Evolutionary conservation across 2,797 vertebrate species (phyloP), one percentile per base, ranked within the genome.

Genomic region (Botia kubotai): DNA sequence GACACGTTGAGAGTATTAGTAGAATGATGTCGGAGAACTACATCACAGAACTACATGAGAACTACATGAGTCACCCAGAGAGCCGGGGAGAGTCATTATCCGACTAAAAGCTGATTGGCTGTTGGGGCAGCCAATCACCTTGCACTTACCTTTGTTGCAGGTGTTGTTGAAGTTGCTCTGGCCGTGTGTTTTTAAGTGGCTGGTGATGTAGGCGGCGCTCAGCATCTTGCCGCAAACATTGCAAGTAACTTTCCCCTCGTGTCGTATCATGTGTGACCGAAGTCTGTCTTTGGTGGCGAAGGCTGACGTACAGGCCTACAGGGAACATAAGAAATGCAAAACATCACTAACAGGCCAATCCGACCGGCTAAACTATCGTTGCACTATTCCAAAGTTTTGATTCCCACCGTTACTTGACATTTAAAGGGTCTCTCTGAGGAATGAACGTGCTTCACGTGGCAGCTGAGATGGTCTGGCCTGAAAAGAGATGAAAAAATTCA

Each of bases 221-320:
- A 99, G 96, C 95, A 99, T 98, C 95, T 99, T 99, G 89, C 98
- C 98, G 87, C 98, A 99, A 94, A 99, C 98, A 93, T 96, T 98
- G 89, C 98, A 99, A 19, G 98, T 98, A 86, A 99, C 98, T 91
- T 99, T 99, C 89, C 97, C 98, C 92, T 99, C 98, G 19, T 99
- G 98, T 84, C 98, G 94, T 91, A 99, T 97, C 98, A 99, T 99
- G 94, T 99, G 98, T 87, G 98, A 99, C 87, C 98, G 96, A 86
- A 99, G 95, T 91, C 98, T 94, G 95, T 99, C 98, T 98, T 99
- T 99, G 95, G 98, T 99, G 95, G 98, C 98, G 91, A 99, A 99
- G 92, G 98, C 98, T 93, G 98, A 98, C 89, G 97, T 98, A 93
- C 98, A 99, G 76, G 98, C 98, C 98, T 99, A 90, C 63, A 87